Base-by-base conservation (phyloP, 2,797 vertebrate genomes). In the Neostethus bicornis region DNA sequence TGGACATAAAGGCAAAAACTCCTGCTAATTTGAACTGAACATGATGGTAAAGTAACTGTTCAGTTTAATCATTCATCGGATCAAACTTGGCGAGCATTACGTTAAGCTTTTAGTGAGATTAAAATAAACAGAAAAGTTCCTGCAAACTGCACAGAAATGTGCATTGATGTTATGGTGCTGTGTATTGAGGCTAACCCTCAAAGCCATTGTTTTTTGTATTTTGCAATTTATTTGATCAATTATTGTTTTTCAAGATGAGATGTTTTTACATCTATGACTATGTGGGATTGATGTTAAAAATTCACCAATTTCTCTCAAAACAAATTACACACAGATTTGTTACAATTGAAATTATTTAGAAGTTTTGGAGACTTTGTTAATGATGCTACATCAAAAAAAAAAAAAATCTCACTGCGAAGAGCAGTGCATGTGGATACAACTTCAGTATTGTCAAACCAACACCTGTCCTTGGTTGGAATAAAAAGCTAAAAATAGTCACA, bases 381-480 rank as follows among this genome's bases (percentile, higher is more conserved):
- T 52, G 17, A 61, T 53, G 25, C 6, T 52, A 48, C 41, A 51
- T 44, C 9, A 37, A 44, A 10, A 74, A 59, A 66, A 29, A 52
- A 31, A n/a, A n/a, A n/a, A n/a, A n/a, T n/a, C n/a, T n/a, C n/a
- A n/a, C n/a, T n/a, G n/a, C n/a, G n/a, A n/a, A 16, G 29, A 49
- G 54, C 10, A 26, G 50, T 25, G 16, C 13, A 17, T 4, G 24
- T 19, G 28, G 35, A 23, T 42, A 46, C 12, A 61, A 45, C 4
- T 19, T 52, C 70, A 78, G 63, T 66, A 63, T 76, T 79, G 32
- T 70, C 61, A 74, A 52, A 23, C 77, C 75, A 83, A 70, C 81
- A 83, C 73, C 73, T 59, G 46, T 78, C 78, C 76, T 78, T 34
- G 28, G 66, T 61, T 69, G 85, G 85, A 80, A 73, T 58, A 47